These are phyloP conservation scores for Podarcis siculus DNA, from an alignment of 2,797 vertebrate genomes.

Conservation along the genomic window DNA sequence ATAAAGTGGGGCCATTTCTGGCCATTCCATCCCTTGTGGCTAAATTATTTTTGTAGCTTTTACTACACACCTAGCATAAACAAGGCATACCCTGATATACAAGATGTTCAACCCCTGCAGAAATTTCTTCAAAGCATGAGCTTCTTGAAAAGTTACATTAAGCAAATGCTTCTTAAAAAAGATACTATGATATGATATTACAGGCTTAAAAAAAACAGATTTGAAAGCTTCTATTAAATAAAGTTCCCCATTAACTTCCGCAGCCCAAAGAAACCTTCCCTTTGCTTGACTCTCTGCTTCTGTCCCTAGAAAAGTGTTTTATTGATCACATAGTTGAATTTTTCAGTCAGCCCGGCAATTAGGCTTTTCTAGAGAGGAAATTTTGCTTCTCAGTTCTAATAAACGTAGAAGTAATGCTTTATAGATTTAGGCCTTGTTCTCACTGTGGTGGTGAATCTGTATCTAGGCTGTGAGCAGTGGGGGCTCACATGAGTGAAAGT, in stretches of 20 bases:
- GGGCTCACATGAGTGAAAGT: not conserved
- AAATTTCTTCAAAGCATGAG: not conserved
- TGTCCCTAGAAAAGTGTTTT: not conserved
- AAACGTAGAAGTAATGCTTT: not conserved
- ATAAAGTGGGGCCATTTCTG: not conserved
- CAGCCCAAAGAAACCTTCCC: not conserved
- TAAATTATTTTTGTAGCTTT: not conserved
- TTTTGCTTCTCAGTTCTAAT: not conserved
- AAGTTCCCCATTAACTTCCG: not conserved
- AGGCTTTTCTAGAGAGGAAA: not conserved
- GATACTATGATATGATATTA: not conserved
- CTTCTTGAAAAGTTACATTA: not conserved
- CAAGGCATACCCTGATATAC: not conserved
- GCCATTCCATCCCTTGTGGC: not conserved
- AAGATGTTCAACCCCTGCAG: too few relatives aligned
- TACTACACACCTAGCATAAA: not conserved
- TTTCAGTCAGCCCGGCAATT: accelerated
- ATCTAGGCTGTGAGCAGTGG: too few relatives aligned
- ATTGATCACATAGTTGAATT: not conserved
- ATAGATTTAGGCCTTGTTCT: not conserved
- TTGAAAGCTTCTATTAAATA: not conserved
- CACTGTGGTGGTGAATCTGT: too few relatives aligned
- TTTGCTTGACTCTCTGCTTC: not conserved
- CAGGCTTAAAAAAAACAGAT: not conserved
- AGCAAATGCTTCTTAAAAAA: not conserved